phyloP scores from a whole-genome alignment of 2,797 vertebrate species.

The Xerus rutilus region DNA sequence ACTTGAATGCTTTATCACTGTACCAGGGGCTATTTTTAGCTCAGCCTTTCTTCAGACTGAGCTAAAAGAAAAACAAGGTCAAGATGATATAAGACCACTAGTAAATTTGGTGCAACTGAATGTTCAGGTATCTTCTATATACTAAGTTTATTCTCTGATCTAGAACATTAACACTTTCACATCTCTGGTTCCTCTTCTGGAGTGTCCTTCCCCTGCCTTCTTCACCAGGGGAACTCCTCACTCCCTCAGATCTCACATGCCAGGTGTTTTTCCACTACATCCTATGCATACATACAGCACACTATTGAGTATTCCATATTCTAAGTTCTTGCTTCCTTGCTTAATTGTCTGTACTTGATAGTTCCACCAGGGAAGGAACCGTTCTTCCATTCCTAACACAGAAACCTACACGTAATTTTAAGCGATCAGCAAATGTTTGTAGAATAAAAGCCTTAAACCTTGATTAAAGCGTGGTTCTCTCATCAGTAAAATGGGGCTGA shows the following conservation, averaged over 20 bases:
- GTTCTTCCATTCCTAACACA: conserved; percentile 18
- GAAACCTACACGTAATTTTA: conserved; percentile 43
- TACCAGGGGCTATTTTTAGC: conserved; percentile 76
- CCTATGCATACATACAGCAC: not conserved
- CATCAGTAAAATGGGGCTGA: conserved; percentile 40
- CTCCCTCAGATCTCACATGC: not conserved
- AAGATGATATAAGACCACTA: conserved; percentile 71
- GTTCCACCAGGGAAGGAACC: not conserved
- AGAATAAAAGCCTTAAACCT: conserved; percentile 36
- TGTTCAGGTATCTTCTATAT: conserved; percentile 30
- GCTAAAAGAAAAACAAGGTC: conserved; percentile 77
- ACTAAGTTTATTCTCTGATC: not conserved
- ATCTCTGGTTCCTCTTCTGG: not conserved
- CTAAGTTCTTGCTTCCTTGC: not conserved
- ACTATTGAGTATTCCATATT: not conserved
- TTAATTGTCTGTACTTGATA: conserved; percentile 13
- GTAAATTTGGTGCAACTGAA: conserved; percentile 57
- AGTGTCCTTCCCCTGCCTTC: not conserved
- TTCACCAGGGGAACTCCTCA: not conserved
- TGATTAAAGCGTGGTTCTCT: conserved; percentile 39
- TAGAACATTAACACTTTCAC: not conserved
- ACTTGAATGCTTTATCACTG: conserved; percentile 73
- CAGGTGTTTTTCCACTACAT: not conserved
- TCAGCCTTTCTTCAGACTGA: conserved; percentile 63
- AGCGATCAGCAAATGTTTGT: conserved; percentile 38